Evolutionary conservation across 2,113 vertebrate species (phyloP).

Genomic region (Oriolus oriolus): DNA sequence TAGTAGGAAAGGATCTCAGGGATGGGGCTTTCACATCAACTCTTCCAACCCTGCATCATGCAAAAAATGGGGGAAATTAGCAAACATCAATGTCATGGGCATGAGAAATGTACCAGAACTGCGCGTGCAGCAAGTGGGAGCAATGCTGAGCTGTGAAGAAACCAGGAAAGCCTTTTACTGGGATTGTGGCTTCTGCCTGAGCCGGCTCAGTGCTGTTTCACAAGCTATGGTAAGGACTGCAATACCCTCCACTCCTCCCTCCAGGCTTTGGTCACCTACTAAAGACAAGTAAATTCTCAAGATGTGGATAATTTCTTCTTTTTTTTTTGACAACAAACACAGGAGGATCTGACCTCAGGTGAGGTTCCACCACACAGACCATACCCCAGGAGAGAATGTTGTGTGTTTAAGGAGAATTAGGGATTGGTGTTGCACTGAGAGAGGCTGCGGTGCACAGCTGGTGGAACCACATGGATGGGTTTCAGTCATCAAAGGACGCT

Average conservation of each 20-base stretch:
- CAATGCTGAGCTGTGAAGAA: not conserved
- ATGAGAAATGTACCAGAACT: not conserved
- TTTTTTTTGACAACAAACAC: not conserved
- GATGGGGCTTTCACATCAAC: not conserved
- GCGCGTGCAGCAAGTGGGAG: fast-evolving
- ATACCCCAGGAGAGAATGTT: no score
- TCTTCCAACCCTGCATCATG: fast-evolving
- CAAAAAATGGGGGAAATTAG: not conserved
- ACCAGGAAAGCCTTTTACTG: not conserved
- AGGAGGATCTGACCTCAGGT: not conserved
- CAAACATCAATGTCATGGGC: fast-evolving
- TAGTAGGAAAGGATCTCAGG: not conserved
- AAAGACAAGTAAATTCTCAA: not conserved
- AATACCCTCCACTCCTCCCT: not conserved
- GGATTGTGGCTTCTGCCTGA: not conserved
- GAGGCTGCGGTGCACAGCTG: no score
- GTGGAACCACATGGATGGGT: not conserved
- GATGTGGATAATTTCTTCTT: not conserved
- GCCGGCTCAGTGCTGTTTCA: fast-evolving
- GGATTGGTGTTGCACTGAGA: not conserved
- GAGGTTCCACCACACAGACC: not conserved
- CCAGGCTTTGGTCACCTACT: not conserved
- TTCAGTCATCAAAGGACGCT: not conserved
- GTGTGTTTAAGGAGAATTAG: not conserved
- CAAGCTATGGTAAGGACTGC: fast-evolving